Evolutionary conservation across 2,113 vertebrate species (phyloP).

Genomic region (Mormoops blainvillei): DNA sequence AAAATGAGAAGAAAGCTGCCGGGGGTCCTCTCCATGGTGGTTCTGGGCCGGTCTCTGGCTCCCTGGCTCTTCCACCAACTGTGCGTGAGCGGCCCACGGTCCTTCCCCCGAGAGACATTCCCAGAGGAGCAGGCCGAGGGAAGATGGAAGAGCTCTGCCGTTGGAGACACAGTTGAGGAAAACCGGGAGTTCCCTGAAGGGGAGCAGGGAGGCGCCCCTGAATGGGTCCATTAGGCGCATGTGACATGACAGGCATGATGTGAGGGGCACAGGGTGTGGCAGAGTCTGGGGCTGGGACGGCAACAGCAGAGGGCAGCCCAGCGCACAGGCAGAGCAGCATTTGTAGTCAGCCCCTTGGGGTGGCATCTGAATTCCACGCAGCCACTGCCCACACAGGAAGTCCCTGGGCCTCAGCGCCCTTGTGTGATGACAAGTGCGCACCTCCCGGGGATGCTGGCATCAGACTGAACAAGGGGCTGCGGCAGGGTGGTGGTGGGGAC

Average conservation of each 20-base stretch:
- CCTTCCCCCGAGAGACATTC: neutral
- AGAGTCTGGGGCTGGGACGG: neutral
- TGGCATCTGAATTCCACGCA: neutral
- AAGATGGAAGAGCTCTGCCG: neutral
- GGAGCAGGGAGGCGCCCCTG: rapidly evolving
- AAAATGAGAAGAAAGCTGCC: neutral
- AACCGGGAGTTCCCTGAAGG: neutral
- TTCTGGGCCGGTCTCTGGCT: neutral
- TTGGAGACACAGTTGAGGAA: neutral
- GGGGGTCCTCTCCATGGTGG: neutral
- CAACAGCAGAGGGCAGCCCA: too few species aligned
- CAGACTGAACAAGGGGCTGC: neutral
- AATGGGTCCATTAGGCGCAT: rapidly evolving
- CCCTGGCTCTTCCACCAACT: neutral
- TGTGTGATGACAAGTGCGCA: rapidly evolving
- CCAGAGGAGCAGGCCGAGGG: too few species aligned
- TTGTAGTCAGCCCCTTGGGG: too few species aligned
- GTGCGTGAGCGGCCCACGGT: too few species aligned
- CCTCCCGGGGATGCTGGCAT: neutral
- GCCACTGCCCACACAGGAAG: rapidly evolving
- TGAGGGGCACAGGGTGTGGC: too few species aligned
- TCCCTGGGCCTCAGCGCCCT: neutral
- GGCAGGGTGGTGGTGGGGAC: rapidly evolving
- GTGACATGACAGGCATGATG: too few species aligned
- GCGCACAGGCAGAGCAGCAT: too few species aligned